A percentile compares a stretch with the other conserved stretches of the same genome.
These are phyloP conservation scores for Ridgeia piscesae DNA, from an alignment of 1,140 invertebrate genomes.

Conservation along the genomic window DNA sequence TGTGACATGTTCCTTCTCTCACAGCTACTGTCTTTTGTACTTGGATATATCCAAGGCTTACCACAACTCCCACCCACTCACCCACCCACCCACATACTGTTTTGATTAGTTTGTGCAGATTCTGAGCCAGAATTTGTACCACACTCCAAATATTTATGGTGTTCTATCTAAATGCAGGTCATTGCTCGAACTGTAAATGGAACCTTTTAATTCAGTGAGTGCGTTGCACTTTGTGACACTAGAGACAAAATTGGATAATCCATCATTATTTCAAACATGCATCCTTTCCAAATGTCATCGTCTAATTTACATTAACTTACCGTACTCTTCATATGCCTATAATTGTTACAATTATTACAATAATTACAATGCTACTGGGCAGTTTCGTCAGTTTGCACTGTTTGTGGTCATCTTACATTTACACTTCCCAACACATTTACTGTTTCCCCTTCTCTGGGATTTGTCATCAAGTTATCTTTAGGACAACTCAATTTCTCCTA, in stretches of 20 bases:
- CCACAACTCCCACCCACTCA: neutral
- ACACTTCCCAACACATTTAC: too few relatives aligned
- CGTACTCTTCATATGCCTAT: too few relatives aligned
- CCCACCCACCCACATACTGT: neutral
- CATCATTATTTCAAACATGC: neutral
- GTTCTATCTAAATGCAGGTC: neutral
- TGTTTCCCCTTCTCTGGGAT: too few relatives aligned
- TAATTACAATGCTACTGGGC: too few relatives aligned
- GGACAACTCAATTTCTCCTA: too few relatives aligned
- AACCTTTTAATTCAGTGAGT: neutral
- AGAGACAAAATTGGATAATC: neutral
- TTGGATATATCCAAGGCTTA: neutral
- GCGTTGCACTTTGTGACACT: neutral
- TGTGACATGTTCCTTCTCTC: neutral
- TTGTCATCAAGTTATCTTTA: too few relatives aligned
- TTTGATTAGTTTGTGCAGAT: neutral
- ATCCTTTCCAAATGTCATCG: neutral
- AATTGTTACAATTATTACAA: too few relatives aligned
- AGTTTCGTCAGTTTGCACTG: too few relatives aligned
- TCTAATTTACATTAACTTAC: neutral
- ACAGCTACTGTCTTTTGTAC: neutral
- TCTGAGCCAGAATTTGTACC: neutral
- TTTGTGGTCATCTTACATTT: too few relatives aligned
- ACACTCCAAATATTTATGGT: neutral
- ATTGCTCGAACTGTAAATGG: neutral